Conservation (phyloP, 2,113 vertebrate genomes). For the Butorides virescens region DNA sequence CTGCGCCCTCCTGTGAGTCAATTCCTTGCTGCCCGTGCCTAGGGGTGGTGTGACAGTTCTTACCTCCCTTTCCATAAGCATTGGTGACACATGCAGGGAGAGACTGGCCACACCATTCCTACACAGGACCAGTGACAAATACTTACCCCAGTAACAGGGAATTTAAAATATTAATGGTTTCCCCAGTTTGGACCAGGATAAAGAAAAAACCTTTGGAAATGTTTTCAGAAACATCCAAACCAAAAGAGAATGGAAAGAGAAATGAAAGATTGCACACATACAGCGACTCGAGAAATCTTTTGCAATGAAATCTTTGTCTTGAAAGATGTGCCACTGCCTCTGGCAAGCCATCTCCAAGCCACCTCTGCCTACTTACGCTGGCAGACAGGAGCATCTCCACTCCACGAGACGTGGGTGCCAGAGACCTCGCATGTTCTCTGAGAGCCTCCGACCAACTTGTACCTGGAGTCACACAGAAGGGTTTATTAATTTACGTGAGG, state of each 20-base stretch:
- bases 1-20: background rate
- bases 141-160: background rate
- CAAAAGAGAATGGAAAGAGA: background rate
- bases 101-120: background rate
- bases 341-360: background rate
- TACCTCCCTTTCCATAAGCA: background rate
- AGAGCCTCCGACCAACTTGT: constrained; percentile 20
- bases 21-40: background rate
- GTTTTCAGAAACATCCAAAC: background rate
- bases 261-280: background rate
- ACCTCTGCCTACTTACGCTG: constrained; percentile 8
- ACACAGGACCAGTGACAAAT: background rate
- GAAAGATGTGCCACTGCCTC: background rate
- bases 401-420: background rate
- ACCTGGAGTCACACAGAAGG: constrained; percentile 11
- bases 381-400: constrained; percentile 42
- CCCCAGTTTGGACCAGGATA: background rate
- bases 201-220: background rate
- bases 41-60: background rate
- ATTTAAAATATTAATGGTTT: background rate
- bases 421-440: constrained; percentile 46
- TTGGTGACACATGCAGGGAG: background rate
- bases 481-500: background rate
- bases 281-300: background rate
- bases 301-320: background rate